Evolutionary conservation across 2,113 vertebrate species (phyloP), one percentile per base, ranked within the genome.

Genomic region (Hippopotamus amphibius): DNA sequence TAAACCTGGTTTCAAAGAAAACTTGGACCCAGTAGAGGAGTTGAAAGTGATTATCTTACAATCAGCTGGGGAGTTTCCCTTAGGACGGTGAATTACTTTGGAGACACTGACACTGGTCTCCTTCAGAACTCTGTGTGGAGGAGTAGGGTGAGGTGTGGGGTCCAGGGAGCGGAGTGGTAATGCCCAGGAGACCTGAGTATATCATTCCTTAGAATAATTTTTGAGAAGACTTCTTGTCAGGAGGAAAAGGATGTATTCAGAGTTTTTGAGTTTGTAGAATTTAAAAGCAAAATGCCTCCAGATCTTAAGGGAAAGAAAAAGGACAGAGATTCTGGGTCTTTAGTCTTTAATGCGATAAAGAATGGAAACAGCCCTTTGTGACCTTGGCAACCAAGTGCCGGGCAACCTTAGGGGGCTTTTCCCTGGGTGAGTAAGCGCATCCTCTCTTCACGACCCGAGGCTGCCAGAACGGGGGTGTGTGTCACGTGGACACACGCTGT

Each of bases 41-140:
- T 46, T 55, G 9, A 77, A 84, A 84, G 48, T 53, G 46, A 93
- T 95, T 91, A 48, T 77, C 43, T 95, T 71, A n/a, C 37, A 69
- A 57, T 57, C 26, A 59, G 7, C 28, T 65, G 43, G n/a, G 63
- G 15, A 88, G 8, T 88, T 84, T 79, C 28, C 83, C 55, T 41
- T 50, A 21, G 33, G 22, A 19, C 55, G 28, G 7, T 63, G 53
- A 33, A 41, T 88, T 28, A 50, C 71, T 2, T 76, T 65, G 46
- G 4, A 71, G 48, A 88, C 43, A 48, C 30, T 48, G 13, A 82
- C 13, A 0, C 11, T 19, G 13, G 21, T 33, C 55, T 77, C 48
- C 22, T 46, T 84, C 28, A 63, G 37, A 71, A 46, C 4, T 50
- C 11, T 7, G 30, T 50, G 19, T 7, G 4, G 3, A 3, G 53